phyloP scores from a whole-genome alignment of 2,113 vertebrate species.

The Copsychus sechellarum region DNA sequence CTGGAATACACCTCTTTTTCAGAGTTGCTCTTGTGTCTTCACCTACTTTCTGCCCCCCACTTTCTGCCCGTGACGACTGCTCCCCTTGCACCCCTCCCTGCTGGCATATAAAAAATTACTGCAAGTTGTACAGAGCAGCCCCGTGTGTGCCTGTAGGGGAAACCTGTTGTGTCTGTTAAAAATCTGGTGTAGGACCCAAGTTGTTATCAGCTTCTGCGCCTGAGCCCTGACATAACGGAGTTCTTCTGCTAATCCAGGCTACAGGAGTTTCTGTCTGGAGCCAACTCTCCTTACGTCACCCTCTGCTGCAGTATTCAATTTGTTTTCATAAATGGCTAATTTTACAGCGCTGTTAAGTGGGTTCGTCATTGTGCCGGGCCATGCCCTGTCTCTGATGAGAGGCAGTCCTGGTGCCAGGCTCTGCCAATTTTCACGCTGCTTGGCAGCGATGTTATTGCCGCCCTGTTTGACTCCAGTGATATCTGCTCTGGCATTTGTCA shows the following conservation, averaged over 20 bases:
- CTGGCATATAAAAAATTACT: not conserved
- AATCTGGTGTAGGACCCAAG: constrained; percentile 43
- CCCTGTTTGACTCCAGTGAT: constrained; percentile 63
- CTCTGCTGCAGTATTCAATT: constrained; percentile 74
- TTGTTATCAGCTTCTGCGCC: constrained; percentile 54
- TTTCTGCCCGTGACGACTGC: not conserved
- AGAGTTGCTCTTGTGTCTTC: not conserved
- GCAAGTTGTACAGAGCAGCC: not conserved
- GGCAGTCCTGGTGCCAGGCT: constrained; percentile 65
- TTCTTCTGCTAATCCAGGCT: constrained; percentile 70
- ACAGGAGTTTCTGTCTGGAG: constrained; percentile 67
- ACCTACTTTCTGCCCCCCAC: not conserved
- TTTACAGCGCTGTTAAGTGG: constrained; percentile 76
- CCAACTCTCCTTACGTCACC: constrained; percentile 76
- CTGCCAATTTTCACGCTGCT: constrained; percentile 56
- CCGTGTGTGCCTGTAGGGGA: not conserved
- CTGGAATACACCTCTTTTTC: not conserved
- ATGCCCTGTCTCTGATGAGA: constrained; percentile 62
- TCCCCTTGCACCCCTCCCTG: not conserved
- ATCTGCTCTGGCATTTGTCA: constrained; percentile 61
- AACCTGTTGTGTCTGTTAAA: constrained; percentile 6
- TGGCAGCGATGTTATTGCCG: constrained; percentile 64
- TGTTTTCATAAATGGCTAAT: constrained; percentile 79
- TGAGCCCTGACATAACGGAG: constrained; percentile 58
- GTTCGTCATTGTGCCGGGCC: constrained; percentile 72